Conservation (phyloP, 2,113 vertebrate genomes). For the Cynocephalus volans region DNA sequence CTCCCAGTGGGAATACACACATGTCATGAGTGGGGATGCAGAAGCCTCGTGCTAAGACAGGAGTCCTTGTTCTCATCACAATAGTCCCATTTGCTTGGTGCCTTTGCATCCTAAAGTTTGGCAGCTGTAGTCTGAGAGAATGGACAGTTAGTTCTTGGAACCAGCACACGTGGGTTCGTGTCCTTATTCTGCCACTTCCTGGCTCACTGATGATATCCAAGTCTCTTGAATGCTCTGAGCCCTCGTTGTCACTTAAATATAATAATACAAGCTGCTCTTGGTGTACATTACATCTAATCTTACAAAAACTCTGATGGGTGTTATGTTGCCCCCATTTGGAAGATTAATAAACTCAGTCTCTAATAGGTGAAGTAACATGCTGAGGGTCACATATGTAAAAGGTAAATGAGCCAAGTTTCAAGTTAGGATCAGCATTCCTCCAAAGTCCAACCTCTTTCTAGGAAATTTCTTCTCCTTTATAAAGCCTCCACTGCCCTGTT, state of each 20-base stretch:
- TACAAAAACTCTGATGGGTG: neutral
- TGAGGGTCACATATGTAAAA: neutral
- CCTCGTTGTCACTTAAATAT: neutral
- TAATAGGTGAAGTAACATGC: neutral
- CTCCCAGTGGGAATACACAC: fast-evolving
- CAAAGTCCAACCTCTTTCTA: neutral
- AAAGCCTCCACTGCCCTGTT: fast-evolving
- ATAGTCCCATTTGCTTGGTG: neutral
- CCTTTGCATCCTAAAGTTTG: neutral
- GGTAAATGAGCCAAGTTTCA: neutral
- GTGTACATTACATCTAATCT: fast-evolving
- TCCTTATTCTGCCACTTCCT: neutral
- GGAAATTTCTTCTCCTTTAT: neutral
- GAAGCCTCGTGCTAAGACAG: neutral
- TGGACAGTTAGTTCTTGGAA: too few relatives aligned
- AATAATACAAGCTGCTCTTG: neutral
- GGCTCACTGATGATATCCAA: neutral
- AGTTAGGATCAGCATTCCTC: neutral
- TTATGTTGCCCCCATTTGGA: neutral
- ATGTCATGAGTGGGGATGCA: fast-evolving
- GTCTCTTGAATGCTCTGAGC: neutral
- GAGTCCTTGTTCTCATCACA: neutral
- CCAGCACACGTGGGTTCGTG: fast-evolving
- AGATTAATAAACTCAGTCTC: neutral
- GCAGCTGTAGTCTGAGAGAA: neutral